These are phyloP conservation scores for Hirtodrosophila alboralis DNA, from an alignment of 2,888 invertebrate species.

Conservation along the genomic window DNA sequence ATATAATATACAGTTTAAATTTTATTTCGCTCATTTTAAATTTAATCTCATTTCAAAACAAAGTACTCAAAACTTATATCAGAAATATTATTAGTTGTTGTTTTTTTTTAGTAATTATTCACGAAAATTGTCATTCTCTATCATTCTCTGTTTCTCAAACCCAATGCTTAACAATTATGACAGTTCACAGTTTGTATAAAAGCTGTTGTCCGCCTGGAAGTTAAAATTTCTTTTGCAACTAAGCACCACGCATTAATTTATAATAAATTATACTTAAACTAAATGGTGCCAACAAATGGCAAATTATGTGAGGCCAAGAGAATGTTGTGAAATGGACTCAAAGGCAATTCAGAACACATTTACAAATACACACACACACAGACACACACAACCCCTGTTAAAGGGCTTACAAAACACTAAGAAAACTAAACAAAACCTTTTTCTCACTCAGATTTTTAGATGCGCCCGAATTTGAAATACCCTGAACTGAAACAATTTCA, in stretches of 20 bases:
- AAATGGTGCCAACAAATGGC: conserved; percentile 51
- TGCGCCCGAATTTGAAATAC: not conserved
- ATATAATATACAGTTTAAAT: no score
- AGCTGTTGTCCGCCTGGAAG: not conserved
- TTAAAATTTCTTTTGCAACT: conserved; percentile 3
- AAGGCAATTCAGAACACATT: conserved; percentile 21
- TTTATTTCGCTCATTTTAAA: no score
- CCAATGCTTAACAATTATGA: conserved; percentile 7
- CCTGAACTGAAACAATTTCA: not conserved
- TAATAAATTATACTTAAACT: conserved; percentile 51
- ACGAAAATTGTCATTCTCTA: no score
- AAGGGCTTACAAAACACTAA: conserved; percentile 27
- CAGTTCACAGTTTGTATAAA: conserved; percentile 5
- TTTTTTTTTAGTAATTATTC: no score
- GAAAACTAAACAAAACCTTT: conserved; percentile 41
- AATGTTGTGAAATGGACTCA: not conserved
- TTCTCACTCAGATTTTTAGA: not conserved
- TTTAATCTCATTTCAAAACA: no score
- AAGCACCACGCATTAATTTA: conserved; percentile 36
- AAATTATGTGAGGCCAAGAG: conserved; percentile 21
- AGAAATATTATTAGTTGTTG: no score
- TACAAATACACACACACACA: conserved; percentile 17
- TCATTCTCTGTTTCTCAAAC: conserved; percentile 1
- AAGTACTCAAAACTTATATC: no score
- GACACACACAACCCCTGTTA: conserved; percentile 7